These are phyloP conservation scores for Microtus ochrogaster DNA, from an alignment of 2,113 vertebrate genomes.

Conservation along the genomic window DNA sequence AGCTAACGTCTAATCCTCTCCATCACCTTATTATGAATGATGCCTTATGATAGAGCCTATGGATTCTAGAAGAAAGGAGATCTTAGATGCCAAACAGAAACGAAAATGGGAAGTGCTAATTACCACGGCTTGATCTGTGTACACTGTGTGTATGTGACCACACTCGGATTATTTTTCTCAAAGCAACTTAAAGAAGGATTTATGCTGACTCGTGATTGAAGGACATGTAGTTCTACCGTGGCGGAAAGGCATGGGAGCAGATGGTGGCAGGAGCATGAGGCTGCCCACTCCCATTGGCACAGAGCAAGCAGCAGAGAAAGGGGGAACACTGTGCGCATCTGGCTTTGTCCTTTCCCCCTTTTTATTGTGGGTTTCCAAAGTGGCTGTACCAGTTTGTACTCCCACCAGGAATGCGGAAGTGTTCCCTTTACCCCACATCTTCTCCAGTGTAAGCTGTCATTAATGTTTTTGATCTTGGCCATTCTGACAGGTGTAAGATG, in stretches of 20 bases:
- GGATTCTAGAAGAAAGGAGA: neutral
- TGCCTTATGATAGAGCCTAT: neutral
- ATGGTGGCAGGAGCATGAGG: no score
- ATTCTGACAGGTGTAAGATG: no score
- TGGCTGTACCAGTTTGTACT: no score
- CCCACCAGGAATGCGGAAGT: no score
- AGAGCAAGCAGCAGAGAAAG: neutral
- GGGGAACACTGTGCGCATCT: neutral
- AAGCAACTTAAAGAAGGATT: neutral
- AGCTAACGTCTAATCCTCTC: neutral
- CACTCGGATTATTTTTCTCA: neutral
- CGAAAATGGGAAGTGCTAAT: neutral
- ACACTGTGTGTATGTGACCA: neutral
- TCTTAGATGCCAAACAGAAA: neutral
- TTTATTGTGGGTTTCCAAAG: no score
- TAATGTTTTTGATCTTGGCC: no score
- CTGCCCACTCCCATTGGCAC: neutral
- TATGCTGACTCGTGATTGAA: neutral
- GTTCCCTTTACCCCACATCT: no score
- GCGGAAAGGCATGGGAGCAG: neutral
- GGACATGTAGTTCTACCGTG: neutral
- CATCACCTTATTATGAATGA: neutral
- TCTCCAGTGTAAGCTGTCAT: no score
- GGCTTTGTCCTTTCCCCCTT: neutral
- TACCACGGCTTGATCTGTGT: neutral